phyloP scores from a whole-genome alignment of 2,888 invertebrate genomes.

The Alcis repandata region DNA sequence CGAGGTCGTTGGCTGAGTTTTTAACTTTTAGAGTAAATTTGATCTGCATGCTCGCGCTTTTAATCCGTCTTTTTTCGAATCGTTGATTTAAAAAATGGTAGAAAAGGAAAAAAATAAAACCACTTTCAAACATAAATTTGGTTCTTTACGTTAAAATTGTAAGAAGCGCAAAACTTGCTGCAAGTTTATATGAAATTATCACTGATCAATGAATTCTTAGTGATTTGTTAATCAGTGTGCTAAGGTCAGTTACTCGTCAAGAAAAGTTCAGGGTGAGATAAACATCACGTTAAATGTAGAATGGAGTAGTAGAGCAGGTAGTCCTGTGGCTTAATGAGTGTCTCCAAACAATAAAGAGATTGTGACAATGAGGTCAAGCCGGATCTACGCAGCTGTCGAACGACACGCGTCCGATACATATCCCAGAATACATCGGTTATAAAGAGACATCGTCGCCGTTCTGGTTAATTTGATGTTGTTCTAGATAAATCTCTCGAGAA shows the following conservation, averaged over 20 bases:
- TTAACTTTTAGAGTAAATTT: too few relatives aligned
- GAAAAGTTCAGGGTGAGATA: slow-evolving; percentile 17
- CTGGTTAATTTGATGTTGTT: slow-evolving; percentile 65
- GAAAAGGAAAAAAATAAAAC: background rate
- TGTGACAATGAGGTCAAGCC: slow-evolving; percentile 67
- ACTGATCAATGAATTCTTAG: slow-evolving; percentile 2
- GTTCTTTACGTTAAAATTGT: background rate
- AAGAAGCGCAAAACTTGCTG: background rate
- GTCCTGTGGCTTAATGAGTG: slow-evolving; percentile 27
- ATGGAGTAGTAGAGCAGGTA: background rate
- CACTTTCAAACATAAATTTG: background rate
- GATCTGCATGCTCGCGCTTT: too few relatives aligned
- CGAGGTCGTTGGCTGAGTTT: too few relatives aligned
- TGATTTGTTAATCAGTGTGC: background rate
- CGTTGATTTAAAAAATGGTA: background rate
- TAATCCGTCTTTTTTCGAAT: too few relatives aligned
- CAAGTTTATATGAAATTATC: background rate
- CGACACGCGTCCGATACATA: slow-evolving; percentile 68
- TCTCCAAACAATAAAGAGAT: slow-evolving; percentile 41
- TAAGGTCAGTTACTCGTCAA: background rate
- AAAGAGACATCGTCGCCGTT: slow-evolving; percentile 68
- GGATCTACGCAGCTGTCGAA: slow-evolving; percentile 76
- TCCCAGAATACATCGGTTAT: slow-evolving; percentile 77
- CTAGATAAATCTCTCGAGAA: slow-evolving; percentile 62
- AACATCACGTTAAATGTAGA: slow-evolving; percentile 6